These are phyloP conservation scores for Acrobasis consociella DNA, from an alignment of 2,888 invertebrate species.

Conservation along the genomic window DNA sequence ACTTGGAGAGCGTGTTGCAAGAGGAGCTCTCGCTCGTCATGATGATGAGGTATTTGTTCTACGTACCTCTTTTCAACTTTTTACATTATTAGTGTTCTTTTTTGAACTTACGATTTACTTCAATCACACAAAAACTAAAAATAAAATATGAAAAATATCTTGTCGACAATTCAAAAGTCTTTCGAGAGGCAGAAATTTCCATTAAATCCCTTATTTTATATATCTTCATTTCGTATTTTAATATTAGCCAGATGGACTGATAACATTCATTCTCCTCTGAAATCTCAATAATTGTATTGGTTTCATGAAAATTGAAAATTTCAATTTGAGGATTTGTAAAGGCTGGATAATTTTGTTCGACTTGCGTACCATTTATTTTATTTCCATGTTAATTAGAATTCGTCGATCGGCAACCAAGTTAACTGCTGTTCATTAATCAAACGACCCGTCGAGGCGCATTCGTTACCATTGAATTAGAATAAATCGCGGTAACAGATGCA, in stretches of 20 bases:
- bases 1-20: conserved; percentile 97
- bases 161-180: background rate
- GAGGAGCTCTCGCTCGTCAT: conserved; percentile 96
- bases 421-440: conserved; percentile 58
- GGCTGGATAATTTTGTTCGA: conserved; percentile 19
- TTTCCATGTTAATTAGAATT: conserved; percentile 50
- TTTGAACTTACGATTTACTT: no score
- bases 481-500: conserved; percentile 46
- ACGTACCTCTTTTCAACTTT: background rate
- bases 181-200: background rate
- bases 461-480: conserved; percentile 62
- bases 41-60: conserved; percentile 91
- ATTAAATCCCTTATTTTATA: background rate
- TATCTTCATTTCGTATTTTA: background rate
- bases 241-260: conserved; percentile 2
- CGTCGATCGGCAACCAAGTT: conserved; percentile 46
- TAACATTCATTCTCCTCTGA: background rate
- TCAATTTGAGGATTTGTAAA: conserved; percentile 5
- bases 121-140: no score
- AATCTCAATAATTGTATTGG: conserved; percentile 6
- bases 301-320: conserved; percentile 9
- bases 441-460: conserved; percentile 48
- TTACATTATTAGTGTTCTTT: no score
- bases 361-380: conserved; percentile 30
- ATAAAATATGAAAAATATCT: background rate